Conservation (phyloP, 2,113 vertebrate genomes). For the Anas platyrhynchos region DNA sequence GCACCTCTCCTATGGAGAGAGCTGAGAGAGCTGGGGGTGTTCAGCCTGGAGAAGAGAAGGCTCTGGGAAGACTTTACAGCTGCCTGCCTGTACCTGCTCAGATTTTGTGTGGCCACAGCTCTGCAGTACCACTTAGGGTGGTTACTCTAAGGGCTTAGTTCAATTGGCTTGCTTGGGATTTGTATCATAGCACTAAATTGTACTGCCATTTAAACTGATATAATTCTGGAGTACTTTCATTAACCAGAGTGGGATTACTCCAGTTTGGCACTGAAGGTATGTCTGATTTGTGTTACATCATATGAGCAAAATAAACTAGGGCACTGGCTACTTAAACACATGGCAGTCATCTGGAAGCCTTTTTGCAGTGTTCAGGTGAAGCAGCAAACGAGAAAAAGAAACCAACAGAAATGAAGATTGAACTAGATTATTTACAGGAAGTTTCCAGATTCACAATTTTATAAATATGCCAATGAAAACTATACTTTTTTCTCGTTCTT, state of each 20-base stretch:
- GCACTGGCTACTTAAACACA: conserved; percentile 10
- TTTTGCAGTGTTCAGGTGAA: neutral
- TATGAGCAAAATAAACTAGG: neutral
- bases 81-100: neutral
- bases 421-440: neutral
- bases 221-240: neutral
- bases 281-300: neutral
- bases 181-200: neutral
- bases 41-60: no score
- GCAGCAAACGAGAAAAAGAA: neutral
- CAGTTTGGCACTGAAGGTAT: neutral
- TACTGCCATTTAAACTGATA: neutral
- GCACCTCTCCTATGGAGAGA: no score
- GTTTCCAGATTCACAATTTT: neutral
- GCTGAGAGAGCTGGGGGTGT: no score
- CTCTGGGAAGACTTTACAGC: no score
- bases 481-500: conserved; percentile 23
- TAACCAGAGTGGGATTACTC: neutral
- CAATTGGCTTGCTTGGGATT: neutral
- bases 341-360: neutral
- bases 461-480: conserved; percentile 24
- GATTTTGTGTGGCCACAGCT: neutral
- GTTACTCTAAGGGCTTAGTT: neutral
- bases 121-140: neutral
- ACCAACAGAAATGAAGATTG: neutral